These are phyloP conservation scores for Leuciscus idus DNA, from an alignment of 2,113 vertebrate genomes.

Conservation along the genomic window DNA sequence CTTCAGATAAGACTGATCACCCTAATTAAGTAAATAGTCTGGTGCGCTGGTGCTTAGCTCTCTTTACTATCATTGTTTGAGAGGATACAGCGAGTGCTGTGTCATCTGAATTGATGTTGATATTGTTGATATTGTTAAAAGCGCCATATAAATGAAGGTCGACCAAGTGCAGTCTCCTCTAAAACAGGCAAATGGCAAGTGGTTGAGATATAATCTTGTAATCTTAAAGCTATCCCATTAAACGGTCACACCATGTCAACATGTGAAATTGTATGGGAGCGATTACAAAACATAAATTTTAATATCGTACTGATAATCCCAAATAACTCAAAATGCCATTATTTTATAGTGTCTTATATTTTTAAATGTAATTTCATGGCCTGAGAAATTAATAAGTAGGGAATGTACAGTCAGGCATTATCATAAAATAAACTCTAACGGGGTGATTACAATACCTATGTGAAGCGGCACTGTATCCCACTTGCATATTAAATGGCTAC, in stretches of 20 bases:
- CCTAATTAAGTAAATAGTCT: conserved; percentile 71
- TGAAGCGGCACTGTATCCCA: neutral
- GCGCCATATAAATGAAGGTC: too few relatives aligned
- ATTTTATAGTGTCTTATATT: neutral
- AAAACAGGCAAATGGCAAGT: conserved; percentile 22
- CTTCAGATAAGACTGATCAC: conserved; percentile 69
- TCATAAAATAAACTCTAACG: neutral
- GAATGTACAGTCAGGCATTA: neutral
- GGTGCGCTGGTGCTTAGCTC: conserved; percentile 53
- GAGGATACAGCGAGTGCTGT: conserved; percentile 60
- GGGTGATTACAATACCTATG: neutral
- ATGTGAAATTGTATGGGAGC: neutral
- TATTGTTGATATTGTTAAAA: too few relatives aligned
- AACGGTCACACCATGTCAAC: neutral
- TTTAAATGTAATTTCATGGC: neutral
- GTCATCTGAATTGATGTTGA: conserved; percentile 47
- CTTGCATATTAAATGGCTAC: neutral
- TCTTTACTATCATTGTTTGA: conserved; percentile 52
- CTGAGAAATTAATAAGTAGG: neutral
- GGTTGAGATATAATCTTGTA: neutral
- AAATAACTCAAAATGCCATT: neutral
- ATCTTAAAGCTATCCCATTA: conserved; percentile 7
- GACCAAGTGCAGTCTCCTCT: conserved; percentile 11
- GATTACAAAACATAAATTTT: neutral
- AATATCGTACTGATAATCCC: neutral